A percentile compares a stretch with the other conserved stretches of the same genome.
Conservation (phyloP, 2,797 vertebrate genomes). For the Tadarida brasiliensis region DNA sequence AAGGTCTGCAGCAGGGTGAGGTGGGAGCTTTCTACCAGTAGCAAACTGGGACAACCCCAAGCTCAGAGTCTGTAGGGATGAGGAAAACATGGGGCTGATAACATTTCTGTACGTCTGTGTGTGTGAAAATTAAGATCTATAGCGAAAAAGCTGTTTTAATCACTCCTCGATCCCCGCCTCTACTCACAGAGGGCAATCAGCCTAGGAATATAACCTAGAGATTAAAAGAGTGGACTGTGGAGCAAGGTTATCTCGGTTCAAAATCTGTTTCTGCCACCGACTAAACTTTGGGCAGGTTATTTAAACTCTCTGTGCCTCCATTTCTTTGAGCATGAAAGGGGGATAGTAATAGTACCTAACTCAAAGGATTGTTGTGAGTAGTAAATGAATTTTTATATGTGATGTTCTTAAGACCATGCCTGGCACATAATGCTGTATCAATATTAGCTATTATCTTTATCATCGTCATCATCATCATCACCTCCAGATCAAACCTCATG, state of each 20-base stretch:
- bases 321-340: background rate
- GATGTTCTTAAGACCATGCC: background rate
- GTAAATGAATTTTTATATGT: background rate
- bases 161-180: background rate
- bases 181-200: background rate
- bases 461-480: background rate
- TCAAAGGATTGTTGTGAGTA: background rate
- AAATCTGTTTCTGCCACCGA: background rate
- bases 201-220: background rate
- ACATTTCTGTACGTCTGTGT: background rate
- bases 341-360: background rate
- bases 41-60: background rate
- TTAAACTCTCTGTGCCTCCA: background rate
- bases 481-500: background rate
- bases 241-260: background rate
- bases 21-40: background rate
- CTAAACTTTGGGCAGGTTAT: background rate
- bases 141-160: background rate
- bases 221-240: background rate
- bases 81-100: background rate
- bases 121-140: background rate
- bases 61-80: background rate
- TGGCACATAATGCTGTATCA: background rate
- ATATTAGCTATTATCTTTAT: background rate
- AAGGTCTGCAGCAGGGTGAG: background rate